Evolutionary conservation across 1,140 invertebrate species (phyloP).

Genomic region (Hyposmocoma kahamanoa): DNA sequence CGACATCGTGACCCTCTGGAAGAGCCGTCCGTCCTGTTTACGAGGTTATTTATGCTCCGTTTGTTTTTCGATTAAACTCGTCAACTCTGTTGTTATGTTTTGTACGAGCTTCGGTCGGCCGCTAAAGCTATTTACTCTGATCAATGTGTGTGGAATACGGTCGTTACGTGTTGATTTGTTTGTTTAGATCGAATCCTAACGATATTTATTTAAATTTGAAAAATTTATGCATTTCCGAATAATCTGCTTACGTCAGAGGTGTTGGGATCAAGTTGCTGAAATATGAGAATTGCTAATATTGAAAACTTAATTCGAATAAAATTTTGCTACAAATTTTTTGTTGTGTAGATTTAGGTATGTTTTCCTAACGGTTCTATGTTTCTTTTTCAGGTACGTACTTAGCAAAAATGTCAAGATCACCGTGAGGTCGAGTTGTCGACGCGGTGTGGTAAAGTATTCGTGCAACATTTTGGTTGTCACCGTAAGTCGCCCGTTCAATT

Average conservation of each 20-base stretch:
- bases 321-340: too few species aligned
- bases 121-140: conserved; percentile 22
- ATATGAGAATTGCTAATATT: not conserved
- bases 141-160: conserved; percentile 21
- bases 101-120: conserved; percentile 12
- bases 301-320: not conserved
- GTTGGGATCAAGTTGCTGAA: not conserved
- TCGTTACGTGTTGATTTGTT: conserved; percentile 28
- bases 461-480: conserved; percentile 5
- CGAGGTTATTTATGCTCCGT: conserved; percentile 33
- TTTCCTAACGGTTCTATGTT: conserved; percentile 2
- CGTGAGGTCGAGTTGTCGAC: not conserved
- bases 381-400: conserved; percentile 35
- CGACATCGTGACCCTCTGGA: not conserved
- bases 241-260: not conserved
- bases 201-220: not conserved
- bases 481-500: conserved; percentile 30
- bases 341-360: not conserved
- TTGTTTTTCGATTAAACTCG: conserved; percentile 45
- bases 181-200: conserved; percentile 25
- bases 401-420: not conserved
- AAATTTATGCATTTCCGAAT: conserved; percentile 2
- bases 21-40: conserved; percentile 9
- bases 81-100: conserved; percentile 24
- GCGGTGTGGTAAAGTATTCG: not conserved